Evolutionary conservation across 2,113 vertebrate species (phyloP).

Genomic region (Abramis brama): DNA sequence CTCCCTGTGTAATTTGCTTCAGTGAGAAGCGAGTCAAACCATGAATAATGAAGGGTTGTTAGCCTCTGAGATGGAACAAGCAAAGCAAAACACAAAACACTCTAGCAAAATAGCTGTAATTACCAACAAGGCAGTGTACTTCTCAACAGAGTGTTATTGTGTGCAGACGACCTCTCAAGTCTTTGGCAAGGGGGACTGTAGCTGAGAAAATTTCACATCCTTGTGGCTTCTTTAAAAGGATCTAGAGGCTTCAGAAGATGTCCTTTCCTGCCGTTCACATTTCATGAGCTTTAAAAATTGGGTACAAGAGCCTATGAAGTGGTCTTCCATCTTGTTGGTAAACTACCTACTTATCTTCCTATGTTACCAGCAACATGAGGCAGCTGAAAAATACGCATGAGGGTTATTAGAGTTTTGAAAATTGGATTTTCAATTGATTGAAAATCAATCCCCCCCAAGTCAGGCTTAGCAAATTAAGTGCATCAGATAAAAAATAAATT

Average conservation of each 20-base stretch:
- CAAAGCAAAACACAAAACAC: conserved; percentile 81
- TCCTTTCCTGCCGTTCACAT: conserved; percentile 25
- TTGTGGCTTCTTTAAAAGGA: conserved; percentile 27
- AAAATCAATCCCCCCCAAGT: too few species aligned
- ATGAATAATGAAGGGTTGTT: conserved; percentile 83
- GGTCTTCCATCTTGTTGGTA: neutral
- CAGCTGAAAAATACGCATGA: neutral
- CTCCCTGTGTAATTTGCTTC: conserved; percentile 79
- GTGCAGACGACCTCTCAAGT: conserved; percentile 78
- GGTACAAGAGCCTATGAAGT: neutral
- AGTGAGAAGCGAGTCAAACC: conserved; percentile 68
- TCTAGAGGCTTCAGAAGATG: conserved; percentile 36
- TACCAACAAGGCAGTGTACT: conserved; percentile 79
- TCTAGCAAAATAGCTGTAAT: conserved; percentile 79
- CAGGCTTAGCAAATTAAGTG: too few species aligned
- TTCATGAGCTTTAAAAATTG: neutral
- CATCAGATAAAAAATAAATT: too few species aligned
- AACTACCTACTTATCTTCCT: neutral
- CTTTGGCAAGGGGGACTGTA: conserved; percentile 69
- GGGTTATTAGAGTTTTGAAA: neutral
- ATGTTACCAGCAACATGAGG: neutral
- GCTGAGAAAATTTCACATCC: conserved; percentile 53
- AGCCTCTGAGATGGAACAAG: conserved; percentile 79
- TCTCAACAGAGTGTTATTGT: conserved; percentile 76
- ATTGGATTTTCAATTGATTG: too few species aligned